A percentile compares a stretch with the other conserved stretches of the same genome.
These are phyloP conservation scores for Phocoena phocoena DNA, from an alignment of 2,113 vertebrate species.

Conservation along the genomic window DNA sequence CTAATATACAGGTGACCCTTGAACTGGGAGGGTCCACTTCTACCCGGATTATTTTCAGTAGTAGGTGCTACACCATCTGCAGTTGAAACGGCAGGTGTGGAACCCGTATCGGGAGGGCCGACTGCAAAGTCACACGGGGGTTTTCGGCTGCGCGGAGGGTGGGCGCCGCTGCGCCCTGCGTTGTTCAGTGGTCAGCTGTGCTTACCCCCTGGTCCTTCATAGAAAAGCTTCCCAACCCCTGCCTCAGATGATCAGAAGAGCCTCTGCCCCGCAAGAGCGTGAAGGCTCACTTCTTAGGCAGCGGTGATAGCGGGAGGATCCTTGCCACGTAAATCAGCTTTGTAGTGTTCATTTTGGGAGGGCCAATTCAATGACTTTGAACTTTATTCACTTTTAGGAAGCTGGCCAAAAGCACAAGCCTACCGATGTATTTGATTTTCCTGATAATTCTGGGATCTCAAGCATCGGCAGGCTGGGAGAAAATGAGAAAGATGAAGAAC, in stretches of 20 bases:
- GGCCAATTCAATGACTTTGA: background rate
- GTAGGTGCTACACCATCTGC: background rate
- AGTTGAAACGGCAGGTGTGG: background rate
- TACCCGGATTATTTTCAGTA: background rate
- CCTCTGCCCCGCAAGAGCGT: too few species aligned
- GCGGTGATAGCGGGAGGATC: background rate
- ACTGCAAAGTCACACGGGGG: background rate
- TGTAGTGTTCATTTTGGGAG: background rate
- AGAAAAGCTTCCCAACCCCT: background rate
- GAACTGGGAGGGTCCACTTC: background rate
- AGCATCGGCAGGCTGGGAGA: conserved; percentile 69
- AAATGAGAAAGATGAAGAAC: conserved; percentile 74
- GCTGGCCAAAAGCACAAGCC: background rate
- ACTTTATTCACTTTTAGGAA: conserved; percentile 61
- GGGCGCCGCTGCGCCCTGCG: rapidly evolving
- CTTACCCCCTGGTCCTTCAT: background rate
- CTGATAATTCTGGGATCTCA: conserved; percentile 76
- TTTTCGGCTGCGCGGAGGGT: background rate
- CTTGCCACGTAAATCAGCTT: background rate
- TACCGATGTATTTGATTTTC: background rate
- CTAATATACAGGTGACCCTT: background rate
- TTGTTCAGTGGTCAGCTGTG: background rate
- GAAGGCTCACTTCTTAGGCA: background rate
- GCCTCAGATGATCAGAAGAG: background rate
- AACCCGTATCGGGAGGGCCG: background rate